Base-by-base conservation (phyloP, 2,888 invertebrate genomes). In the Lissonota sp. region DNA sequence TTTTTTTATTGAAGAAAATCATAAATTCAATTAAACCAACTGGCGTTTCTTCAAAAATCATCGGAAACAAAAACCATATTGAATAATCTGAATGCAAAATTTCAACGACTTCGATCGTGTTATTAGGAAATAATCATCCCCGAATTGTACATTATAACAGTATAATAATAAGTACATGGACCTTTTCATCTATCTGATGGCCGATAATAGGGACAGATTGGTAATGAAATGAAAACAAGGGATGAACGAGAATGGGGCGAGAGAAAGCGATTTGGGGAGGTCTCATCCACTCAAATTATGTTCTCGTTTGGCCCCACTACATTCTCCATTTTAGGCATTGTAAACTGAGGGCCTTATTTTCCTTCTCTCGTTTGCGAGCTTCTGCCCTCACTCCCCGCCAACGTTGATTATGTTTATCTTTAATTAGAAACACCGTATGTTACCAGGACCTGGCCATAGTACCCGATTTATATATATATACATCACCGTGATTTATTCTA, bases 381-480 rank as follows among this genome's bases (percentile, higher is more conserved):
- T 70, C 51, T 57, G 5, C 55, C 42, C 57, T 46, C 62, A 78
- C 81, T 83, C 84, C 79, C 73, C 67, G 26, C 26, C 26, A 3
- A 26, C 26, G 26, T 90, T 91, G 90, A 91, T 91, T 90, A 89
- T 92, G 91, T 92, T 92, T 91, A 90, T 90, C 90, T 92, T 92
- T 91, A 91, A 92, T 92, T 92, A 91, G 88, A 87, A 90, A 87
- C 88, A 86, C 88, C 79, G 26, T 26, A 26, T 26, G 26, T 26
- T 26, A 26, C 26, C 26, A 3, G 26, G 26, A 79, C 83, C 70
- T 80, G 79, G 85, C 40, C 86, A 85, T 87, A 87, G 86, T 83
- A 84, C 83, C 84, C 91, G 88, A 91, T 91, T 91, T 90, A 91
- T 89, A 86, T 87, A 89, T n/a, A 3, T 26, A 26, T 26, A 26